A percentile compares a stretch with the other conserved stretches of the same genome.
Conservation (phyloP, 2,113 vertebrate genomes). For the Pao palembangensis region DNA sequence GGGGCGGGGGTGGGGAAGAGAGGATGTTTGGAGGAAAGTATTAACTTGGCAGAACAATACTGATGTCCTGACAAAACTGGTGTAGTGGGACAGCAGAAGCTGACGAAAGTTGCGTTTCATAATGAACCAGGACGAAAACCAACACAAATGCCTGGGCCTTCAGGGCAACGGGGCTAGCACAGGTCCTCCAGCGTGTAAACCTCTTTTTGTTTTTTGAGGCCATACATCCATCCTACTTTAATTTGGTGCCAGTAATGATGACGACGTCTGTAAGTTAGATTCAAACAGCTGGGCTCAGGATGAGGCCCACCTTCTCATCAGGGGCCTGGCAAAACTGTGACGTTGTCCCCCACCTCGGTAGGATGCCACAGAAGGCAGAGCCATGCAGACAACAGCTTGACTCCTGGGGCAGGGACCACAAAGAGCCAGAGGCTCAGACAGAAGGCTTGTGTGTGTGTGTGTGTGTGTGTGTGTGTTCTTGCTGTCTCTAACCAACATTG, state of each 20-base stretch:
- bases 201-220: constrained; percentile 15
- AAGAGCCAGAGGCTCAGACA: constrained; percentile 56
- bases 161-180: too few species aligned
- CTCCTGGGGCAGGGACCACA: constrained; percentile 56
- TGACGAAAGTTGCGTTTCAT: background rate
- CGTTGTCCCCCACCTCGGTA: constrained; percentile 20
- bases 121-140: too few species aligned
- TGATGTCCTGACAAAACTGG: constrained; percentile 23
- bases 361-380: constrained; percentile 47
- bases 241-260: background rate
- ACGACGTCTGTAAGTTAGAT: constrained; percentile 24
- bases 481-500: constrained; percentile 54
- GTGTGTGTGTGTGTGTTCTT: constrained; percentile 25
- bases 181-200: constrained; percentile 6
- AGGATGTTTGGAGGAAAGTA: constrained; percentile 30
- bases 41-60: constrained; percentile 28
- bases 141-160: too few species aligned
- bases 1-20: constrained; percentile 29
- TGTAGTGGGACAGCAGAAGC: constrained; percentile 8
- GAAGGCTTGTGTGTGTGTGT: constrained; percentile 35
- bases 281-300: constrained; percentile 46
- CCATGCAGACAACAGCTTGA: constrained; percentile 63
- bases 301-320: constrained; percentile 32
- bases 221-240: constrained; percentile 16
- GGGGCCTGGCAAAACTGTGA: constrained; percentile 18